Conservation (phyloP, 2,113 vertebrate species). For the Gallinago media region DNA sequence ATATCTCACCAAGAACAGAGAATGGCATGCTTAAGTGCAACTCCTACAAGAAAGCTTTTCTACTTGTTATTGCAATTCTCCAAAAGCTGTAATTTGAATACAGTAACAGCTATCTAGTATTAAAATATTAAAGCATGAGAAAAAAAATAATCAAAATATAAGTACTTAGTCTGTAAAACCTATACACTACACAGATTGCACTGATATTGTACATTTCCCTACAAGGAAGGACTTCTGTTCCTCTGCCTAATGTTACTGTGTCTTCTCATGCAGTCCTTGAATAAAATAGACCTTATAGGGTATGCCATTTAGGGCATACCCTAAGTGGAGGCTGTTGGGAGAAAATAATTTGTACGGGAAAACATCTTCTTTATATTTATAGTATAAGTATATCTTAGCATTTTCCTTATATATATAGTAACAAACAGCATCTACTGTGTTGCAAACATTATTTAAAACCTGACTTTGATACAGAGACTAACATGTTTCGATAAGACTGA, state of each 20-base stretch:
- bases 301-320: background rate
- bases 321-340: background rate
- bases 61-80: background rate
- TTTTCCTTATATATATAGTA: background rate
- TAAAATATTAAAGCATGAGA: background rate
- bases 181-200: background rate
- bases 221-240: background rate
- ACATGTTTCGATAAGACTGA: background rate
- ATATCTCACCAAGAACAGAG: background rate
- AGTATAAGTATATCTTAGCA: background rate
- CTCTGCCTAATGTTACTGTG: background rate
- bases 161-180: background rate
- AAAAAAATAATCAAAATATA: background rate
- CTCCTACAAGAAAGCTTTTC: background rate
- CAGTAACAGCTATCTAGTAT: background rate
- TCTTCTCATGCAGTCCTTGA: background rate
- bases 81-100: background rate
- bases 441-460: background rate
- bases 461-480: background rate
- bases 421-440: accelerated
- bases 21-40: background rate
- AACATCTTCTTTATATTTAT: background rate
- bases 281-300: background rate
- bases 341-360: background rate
- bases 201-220: background rate